A percentile compares a stretch with the other conserved stretches of the same genome.
These are phyloP conservation scores for Anseranas semipalmata DNA, from an alignment of 2,113 vertebrate species.

Conservation along the genomic window DNA sequence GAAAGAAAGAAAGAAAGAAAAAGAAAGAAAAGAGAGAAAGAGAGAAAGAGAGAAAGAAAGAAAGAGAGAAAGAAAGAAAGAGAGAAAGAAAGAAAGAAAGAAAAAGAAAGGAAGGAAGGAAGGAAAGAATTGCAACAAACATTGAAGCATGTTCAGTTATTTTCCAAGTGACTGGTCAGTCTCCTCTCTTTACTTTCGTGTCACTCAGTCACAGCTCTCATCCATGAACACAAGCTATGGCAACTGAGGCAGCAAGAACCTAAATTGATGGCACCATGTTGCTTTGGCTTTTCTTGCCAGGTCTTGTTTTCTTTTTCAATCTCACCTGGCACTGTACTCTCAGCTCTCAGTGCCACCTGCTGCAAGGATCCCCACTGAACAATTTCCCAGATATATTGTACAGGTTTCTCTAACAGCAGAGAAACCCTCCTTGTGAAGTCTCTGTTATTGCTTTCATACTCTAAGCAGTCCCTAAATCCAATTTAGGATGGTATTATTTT, in stretches of 20 bases:
- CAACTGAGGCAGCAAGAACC: constrained; percentile 1
- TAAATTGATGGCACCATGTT: not conserved
- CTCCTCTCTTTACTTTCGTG: not conserved
- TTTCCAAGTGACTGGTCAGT: constrained; percentile 16
- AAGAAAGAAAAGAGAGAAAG: too few relatives aligned
- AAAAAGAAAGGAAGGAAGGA: too few relatives aligned
- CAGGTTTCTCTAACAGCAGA: not conserved
- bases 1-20: too few relatives aligned
- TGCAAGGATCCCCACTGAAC: not conserved
- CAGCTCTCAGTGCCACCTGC: not conserved
- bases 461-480: not conserved
- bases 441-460: not conserved
- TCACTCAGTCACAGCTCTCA: not conserved
- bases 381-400: not conserved
- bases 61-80: too few relatives aligned
- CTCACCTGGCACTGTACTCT: not conserved
- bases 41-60: too few relatives aligned
- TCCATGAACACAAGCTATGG: not conserved
- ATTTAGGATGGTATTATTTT: not conserved
- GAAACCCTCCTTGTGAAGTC: not conserved
- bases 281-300: not conserved
- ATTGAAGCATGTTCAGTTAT: not conserved
- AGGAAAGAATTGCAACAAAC: not conserved
- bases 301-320: not conserved
- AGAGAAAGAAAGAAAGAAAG: too few relatives aligned